Conservation (phyloP, 2,888 invertebrate genomes). For the Sphaeridia pumilis region DNA sequence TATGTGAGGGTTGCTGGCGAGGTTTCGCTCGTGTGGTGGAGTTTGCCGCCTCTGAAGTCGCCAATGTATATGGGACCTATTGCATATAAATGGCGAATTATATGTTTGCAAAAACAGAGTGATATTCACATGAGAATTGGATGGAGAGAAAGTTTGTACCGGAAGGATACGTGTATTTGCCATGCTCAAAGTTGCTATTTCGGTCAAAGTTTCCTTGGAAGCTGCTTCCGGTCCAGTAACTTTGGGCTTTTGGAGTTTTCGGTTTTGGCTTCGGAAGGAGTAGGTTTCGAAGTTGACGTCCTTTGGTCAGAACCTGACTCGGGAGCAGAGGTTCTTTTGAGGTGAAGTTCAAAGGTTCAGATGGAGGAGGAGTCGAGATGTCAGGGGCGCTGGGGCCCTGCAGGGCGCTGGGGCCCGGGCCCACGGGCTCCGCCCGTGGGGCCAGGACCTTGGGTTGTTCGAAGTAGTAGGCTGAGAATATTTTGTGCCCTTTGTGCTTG, state of each 20-base stretch:
- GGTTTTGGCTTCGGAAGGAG: too few species aligned
- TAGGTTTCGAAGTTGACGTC: too few species aligned
- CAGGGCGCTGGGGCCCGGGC: too few species aligned
- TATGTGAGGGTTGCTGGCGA: constrained; percentile 21
- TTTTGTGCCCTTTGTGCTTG: too few species aligned
- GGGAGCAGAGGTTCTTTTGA: too few species aligned
- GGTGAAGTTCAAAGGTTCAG: too few species aligned
- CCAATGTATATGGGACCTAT: constrained; percentile 22
- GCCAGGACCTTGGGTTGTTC: too few species aligned
- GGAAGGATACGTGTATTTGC: constrained; percentile 26
- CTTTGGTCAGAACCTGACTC: too few species aligned
- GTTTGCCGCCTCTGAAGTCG: constrained; percentile 30
- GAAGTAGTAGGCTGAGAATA: too few species aligned
- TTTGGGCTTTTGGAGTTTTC: constrained; percentile 18
- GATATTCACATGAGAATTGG: neutral
- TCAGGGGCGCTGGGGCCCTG: too few species aligned
- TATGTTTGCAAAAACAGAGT: neutral
- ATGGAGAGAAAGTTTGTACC: constrained; percentile 6
- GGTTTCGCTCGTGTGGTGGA: constrained; percentile 23
- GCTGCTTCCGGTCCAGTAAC: constrained; percentile 28
- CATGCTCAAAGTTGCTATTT: constrained; percentile 21
- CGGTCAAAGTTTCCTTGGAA: constrained; percentile 26
- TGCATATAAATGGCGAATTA: neutral
- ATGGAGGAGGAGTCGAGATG: too few species aligned
- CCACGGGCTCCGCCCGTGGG: too few species aligned